phyloP scores from a whole-genome alignment of 2,888 invertebrate species.

The Lasius fuliginosus region DNA sequence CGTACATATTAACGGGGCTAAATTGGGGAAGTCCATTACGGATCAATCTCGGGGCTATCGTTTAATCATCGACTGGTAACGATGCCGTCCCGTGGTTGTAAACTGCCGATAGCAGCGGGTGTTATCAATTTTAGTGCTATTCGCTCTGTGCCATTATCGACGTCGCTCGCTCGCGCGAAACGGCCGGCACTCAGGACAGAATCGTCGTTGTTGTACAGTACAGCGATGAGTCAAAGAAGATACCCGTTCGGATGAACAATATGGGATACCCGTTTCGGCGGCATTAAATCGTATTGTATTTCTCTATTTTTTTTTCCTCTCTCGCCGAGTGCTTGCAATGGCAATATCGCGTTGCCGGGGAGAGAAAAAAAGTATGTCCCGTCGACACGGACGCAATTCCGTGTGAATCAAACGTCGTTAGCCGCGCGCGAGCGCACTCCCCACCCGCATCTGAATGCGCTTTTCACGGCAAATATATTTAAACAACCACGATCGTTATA shows the following conservation, averaged over 20 bases:
- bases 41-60: constrained; percentile 47
- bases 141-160: constrained; percentile 28
- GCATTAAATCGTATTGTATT: constrained; percentile 17
- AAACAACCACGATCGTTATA: constrained; percentile 68
- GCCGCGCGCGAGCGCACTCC: background rate
- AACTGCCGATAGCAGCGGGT: constrained; percentile 30
- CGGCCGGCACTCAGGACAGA: background rate
- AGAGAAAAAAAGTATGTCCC: background rate
- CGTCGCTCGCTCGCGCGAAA: constrained; percentile 12
- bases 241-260: background rate
- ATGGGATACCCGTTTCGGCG: background rate
- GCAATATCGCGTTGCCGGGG: background rate
- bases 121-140: constrained; percentile 49
- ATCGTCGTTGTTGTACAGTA: background rate
- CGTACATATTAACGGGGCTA: background rate
- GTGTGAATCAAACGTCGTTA: constrained; percentile 46
- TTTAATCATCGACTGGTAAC: constrained; percentile 47
- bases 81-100: constrained; percentile 16
- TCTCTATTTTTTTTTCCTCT: background rate
- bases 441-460: constrained; percentile 31
- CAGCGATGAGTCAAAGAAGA: background rate
- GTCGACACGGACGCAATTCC: constrained; percentile 15
- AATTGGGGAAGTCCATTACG: constrained; percentile 44
- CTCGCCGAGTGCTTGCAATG: background rate
- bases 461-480: constrained; percentile 55